Base-by-base conservation (phyloP, 2,113 vertebrate species). In the Heterocephalus glaber region DNA sequence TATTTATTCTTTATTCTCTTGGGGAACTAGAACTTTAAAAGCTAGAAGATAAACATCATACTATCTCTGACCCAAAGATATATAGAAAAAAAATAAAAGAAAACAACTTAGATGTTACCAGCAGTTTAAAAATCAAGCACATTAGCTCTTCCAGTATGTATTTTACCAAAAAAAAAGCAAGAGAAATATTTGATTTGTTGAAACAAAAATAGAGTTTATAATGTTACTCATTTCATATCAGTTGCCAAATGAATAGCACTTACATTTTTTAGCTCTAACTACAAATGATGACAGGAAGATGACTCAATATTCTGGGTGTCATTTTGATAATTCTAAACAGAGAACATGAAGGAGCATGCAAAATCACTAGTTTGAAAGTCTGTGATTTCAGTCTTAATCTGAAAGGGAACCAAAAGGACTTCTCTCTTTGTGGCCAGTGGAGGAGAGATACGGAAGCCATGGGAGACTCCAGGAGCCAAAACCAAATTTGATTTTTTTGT, bases 141-240 rank as follows among this genome's bases (percentile, higher is more conserved):
- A 70, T 77, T 91, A 84, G 26, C 28, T 72, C 52, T 88, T 52
- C 63, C 35, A 83, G 41, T 80, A 89, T 90, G 30, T 5, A 30
- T 60, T 79, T 2, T 63, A 49, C 35, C 38, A 52, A 88, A 89
- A 72, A n/a, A 60, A n/a, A 5, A 63, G 26, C 33, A 86, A 86
- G 56, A 95, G 20, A 94, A 95, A 72, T 77, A 68, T 90, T 95
- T 86, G 28, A 54, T 95, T 66, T 94, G n/a, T 77, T 84, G 26
- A 91, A 87, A 84, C 20, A 94, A 96, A 95, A 89, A 58, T 60
- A 83, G 38, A 79, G 85, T 93, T 86, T 95, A 65, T 80, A 68
- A 80, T 88, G 26, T 95, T 88, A 82, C 22, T 84, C 41, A 90
- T 83, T 86, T 80, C 38, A 12, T 65, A 22, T 52, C n/a, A 63